Base-by-base conservation (phyloP, 2,113 vertebrate species). In the Limnothrissa miodon region DNA sequence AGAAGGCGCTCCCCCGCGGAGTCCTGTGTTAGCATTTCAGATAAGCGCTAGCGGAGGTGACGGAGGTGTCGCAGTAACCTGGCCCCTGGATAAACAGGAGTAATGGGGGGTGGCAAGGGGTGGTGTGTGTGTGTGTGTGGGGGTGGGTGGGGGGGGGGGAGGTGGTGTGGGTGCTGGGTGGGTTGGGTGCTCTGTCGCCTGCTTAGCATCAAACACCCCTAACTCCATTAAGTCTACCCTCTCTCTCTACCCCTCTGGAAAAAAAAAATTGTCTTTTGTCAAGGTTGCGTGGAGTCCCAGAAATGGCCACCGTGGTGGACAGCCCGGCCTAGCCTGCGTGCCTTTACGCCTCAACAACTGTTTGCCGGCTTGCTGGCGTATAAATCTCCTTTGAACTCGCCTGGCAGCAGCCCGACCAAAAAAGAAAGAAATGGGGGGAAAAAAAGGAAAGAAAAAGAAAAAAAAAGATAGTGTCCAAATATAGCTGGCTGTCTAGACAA, bases 1-100 rank as follows among this genome's bases (percentile, higher is more conserved):
- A 92, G 89, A 56, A 86, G 88, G 51, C 81, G 92, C 90, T 90
- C 90, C 91, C 91, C 90, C 0, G 56, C 88, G 56, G 53, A 89
- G 92, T 89, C 84, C 80, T 17, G n/a, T 86, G 82, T 94, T 93
- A 92, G 90, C 90, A 90, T 92, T 91, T 92, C 85, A 91, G 91
- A 89, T 85, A 39, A 74, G 29, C 6, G 25, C 59, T 62, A 13
- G 82, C 80, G 39, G 51, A 66, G 33, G 74, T 48, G 87, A 23
- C 62, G 48, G 48, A 78, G 74, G 53, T 56, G 83, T 78, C 80
- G 78, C 66, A 46, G 83, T 78, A 85, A 85, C 83, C 83, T 84
- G 78, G 85, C 48, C 83, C 66, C 83, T 83, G 81, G 80, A 46
- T 83, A 86, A 88, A 88, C 87, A 86, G 80, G 80, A 85, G 80